phyloP scores from a whole-genome alignment of 2,797 vertebrate genomes.

The Myotis pilosus region DNA sequence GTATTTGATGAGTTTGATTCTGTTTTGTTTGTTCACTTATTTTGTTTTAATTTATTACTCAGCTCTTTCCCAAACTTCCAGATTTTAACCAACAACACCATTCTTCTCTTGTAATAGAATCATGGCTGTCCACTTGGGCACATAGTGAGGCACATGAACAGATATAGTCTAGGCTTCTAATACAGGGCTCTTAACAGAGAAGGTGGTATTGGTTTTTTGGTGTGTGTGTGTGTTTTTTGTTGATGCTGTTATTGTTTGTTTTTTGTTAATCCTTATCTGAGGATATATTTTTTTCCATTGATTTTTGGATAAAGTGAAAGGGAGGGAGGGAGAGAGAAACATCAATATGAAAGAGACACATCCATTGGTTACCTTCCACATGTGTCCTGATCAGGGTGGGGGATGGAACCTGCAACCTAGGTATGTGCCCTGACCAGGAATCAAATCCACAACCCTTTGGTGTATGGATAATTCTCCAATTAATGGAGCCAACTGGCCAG shows the following conservation, averaged over 20 bases:
- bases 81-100: background rate
- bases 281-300: background rate
- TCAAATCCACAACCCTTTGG: background rate
- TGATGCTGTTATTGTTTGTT: too few relatives aligned
- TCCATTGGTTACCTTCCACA: background rate
- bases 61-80: background rate
- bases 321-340: background rate
- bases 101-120: background rate
- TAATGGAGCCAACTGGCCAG: background rate
- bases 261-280: background rate
- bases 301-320: background rate
- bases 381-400: background rate
- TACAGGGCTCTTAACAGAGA: background rate
- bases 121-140: background rate
- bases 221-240: background rate
- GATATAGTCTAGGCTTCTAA: background rate
- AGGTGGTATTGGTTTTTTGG: background rate
- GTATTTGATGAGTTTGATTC: background rate
- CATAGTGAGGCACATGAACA: background rate
- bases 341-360: background rate
- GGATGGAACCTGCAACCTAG: background rate
- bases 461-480: background rate
- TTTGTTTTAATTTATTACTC: background rate
- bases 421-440: background rate
- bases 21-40: background rate